These are phyloP conservation scores for Drosophila baimaii DNA, from an alignment of 1,140 invertebrate species.

Conservation along the genomic window DNA sequence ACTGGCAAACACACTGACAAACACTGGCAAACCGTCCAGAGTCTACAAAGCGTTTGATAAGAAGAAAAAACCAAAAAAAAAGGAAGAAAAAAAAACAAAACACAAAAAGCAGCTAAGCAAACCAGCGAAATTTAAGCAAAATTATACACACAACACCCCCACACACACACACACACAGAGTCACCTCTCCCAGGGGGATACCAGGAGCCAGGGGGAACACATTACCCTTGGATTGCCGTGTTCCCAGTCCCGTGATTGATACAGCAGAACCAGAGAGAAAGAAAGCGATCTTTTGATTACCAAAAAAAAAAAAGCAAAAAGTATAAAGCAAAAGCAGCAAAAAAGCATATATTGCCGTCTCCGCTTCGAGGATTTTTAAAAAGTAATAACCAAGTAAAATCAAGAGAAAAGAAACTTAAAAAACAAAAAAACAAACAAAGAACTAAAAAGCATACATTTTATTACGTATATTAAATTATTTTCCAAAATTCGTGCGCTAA, in stretches of 20 bases:
- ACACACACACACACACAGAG: slow-evolving; percentile 14
- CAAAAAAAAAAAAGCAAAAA: neutral
- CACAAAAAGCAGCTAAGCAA: neutral
- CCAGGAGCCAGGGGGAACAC: neutral
- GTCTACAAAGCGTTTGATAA: slow-evolving; percentile 79
- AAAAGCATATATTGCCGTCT: slow-evolving; percentile 29
- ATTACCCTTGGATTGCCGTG: slow-evolving; percentile 1
- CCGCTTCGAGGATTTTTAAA: slow-evolving; percentile 50
- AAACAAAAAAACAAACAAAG: slow-evolving; percentile 14
- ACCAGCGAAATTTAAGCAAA: slow-evolving; percentile 44
- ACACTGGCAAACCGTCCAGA: slow-evolving; percentile 73
- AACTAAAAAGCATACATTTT: slow-evolving; percentile 28
- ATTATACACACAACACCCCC: slow-evolving; percentile 35
- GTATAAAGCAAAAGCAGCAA: neutral
- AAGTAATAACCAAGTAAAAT: slow-evolving; percentile 40
- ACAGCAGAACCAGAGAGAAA: neutral
- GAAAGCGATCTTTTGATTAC: slow-evolving; percentile 18
- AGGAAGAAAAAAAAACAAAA: slow-evolving; percentile 18
- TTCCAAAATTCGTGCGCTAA: slow-evolving; percentile 56
- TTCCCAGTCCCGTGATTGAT: slow-evolving; percentile 10
- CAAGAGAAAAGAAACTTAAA: slow-evolving; percentile 24
- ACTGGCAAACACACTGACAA: slow-evolving; percentile 65
- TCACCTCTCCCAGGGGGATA: slow-evolving; percentile 9
- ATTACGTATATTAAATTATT: slow-evolving; percentile 50
- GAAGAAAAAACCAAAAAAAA: slow-evolving; percentile 18